Evolutionary conservation across 1,140 invertebrate genomes (phyloP), one percentile per base, ranked within the genome.

Genomic region (Elysia chlorotica): DNA sequence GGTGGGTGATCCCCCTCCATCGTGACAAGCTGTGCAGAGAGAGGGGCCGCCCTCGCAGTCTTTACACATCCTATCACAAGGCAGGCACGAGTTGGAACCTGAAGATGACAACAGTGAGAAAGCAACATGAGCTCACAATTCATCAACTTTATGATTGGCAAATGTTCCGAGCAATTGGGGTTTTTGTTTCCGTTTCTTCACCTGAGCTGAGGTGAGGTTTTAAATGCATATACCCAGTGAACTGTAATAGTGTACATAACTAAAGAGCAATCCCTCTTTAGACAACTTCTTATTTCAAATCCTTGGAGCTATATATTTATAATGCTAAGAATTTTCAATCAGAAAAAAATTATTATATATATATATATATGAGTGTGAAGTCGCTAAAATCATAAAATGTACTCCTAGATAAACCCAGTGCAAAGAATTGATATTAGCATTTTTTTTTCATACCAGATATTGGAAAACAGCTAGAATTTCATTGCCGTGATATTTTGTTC

Each of bases 1-100:
- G 23, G 41, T 2, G 25, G 25, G 5, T 25, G 2, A 28, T 38
- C 37, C 63, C 10, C n/a, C n/a, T n/a, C n/a, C n/a, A n/a, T 37
- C 28, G 4, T 14, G 17, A 28, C 63, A 65, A 10, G 63, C 2
- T 38, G 63, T 65, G 37, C 63, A 65, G 2, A 25, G 38, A 19
- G 37, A 17, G 1, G 19, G 21, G 1, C 1, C 30, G 31, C 2
- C 21, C 21, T 33, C 35, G 63, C 63, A 65, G 30, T 65, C 35
- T 65, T 65, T 65, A 25, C 63, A 65, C 19, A 2, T 41, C 35
- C 10, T 30, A 41, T 65, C 33, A 25, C 63, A 65, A 4, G 63
- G 36, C 35, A 65, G 63, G 31, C 63, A 65, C 35, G 35, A 41
- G 41, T 41, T 41, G 37, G 25, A 38, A 41, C 37, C 63, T 65